A percentile compares a stretch with the other conserved stretches of the same genome.
Conservation (phyloP, 1,140 invertebrate genomes). For the Drosophila guanche region DNA sequence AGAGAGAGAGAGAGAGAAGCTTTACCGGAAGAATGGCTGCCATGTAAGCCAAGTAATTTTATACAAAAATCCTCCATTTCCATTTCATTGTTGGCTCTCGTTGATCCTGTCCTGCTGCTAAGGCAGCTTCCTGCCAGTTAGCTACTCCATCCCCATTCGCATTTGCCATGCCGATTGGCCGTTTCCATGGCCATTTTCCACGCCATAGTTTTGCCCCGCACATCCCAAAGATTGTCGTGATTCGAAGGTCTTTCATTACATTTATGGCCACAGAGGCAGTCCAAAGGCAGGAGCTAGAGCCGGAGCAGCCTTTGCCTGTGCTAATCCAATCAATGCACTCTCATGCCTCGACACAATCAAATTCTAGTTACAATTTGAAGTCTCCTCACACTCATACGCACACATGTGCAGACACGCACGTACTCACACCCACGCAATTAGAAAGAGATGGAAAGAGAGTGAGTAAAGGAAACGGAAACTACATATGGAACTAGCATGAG, state of each 20-base stretch:
- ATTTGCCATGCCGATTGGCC: too few species aligned
- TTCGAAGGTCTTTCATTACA: conserved; percentile 23
- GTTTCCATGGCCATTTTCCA: too few species aligned
- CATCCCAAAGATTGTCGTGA: too few species aligned
- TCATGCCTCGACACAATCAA: conserved; percentile 66
- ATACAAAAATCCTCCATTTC: too few species aligned
- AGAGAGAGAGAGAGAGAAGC: too few species aligned
- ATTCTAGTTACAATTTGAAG: conserved; percentile 69
- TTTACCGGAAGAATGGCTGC: too few species aligned
- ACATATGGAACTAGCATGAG: not conserved
- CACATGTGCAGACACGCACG: conserved; percentile 26
- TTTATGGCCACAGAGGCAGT: conserved; percentile 29
- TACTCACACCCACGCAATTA: conserved; percentile 55
- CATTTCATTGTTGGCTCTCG: too few species aligned
- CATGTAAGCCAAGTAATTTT: too few species aligned
- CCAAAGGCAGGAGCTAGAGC: not conserved
- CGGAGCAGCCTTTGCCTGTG: conserved; percentile 6
- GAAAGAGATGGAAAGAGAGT: conserved; percentile 27
- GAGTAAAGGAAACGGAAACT: conserved; percentile 9
- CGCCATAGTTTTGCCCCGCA: too few species aligned
- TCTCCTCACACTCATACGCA: conserved; percentile 26
- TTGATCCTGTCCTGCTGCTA: too few species aligned
- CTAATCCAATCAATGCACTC: conserved; percentile 72
- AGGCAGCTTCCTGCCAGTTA: too few species aligned
- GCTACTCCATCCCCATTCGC: too few species aligned